Percentiles rank a stretch among this genome's conserved stretches.
Evolutionary conservation across 2,797 vertebrate species (phyloP).

Genomic region (Apodemus agrarius): DNA sequence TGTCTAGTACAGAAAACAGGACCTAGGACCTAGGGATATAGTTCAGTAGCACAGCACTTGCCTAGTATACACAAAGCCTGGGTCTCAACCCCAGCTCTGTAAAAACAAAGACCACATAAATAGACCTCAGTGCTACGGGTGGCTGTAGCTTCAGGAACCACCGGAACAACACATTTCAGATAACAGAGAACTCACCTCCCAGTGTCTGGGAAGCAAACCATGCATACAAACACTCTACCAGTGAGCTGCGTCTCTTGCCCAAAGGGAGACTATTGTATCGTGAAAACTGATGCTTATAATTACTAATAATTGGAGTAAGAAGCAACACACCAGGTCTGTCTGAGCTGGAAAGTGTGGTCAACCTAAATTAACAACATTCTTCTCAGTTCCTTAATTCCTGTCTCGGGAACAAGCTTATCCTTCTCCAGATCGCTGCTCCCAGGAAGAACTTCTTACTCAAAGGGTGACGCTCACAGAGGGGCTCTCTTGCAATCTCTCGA

Average conservation of each 20-base stretch:
- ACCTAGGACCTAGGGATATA: background rate
- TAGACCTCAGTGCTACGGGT: background rate
- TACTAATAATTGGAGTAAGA: background rate
- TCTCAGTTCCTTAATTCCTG: background rate
- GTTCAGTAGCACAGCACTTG: background rate
- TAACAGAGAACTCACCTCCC: too few relatives aligned
- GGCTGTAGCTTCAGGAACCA: background rate
- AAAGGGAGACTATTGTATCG: background rate
- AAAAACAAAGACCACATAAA: background rate
- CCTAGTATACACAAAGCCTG: background rate
- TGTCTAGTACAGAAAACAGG: background rate
- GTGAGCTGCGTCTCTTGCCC: background rate
- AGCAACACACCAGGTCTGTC: background rate
- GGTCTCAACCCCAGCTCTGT: background rate
- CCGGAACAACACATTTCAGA: background rate
- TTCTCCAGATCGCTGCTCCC: background rate
- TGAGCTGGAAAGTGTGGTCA: background rate
- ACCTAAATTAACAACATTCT: background rate
- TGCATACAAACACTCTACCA: background rate
- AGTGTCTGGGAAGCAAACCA: background rate
- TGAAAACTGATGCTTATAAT: background rate
- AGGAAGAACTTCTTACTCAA: background rate
- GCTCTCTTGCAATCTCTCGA: background rate
- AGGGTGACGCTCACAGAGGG: background rate
- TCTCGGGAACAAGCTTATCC: background rate